phyloP scores from a whole-genome alignment of 2,113 vertebrate genomes.

The Sebastes schlegelii region DNA sequence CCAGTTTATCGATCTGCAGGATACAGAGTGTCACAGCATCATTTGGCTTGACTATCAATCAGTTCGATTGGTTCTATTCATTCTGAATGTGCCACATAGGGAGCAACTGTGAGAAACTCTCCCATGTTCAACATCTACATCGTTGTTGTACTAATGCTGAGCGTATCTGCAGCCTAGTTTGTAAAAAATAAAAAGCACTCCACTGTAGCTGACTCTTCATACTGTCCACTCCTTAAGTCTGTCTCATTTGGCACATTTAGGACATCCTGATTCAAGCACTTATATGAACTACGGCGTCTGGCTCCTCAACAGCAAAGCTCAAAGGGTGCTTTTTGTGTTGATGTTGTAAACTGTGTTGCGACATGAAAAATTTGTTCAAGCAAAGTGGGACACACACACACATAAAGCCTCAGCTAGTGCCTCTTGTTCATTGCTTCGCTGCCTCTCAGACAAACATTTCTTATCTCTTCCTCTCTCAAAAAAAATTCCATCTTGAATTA shows the following conservation, averaged over 20 bases:
- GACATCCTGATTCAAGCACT: slow-evolving; percentile 46
- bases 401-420: slow-evolving; percentile 47
- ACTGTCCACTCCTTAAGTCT: slow-evolving; percentile 31
- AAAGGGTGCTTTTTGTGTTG: slow-evolving; percentile 51
- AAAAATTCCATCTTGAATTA: slow-evolving; percentile 32
- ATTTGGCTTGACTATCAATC: slow-evolving; percentile 34
- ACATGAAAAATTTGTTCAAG: slow-evolving; percentile 70
- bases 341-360: slow-evolving; percentile 58
- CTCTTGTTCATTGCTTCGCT: slow-evolving; percentile 42
- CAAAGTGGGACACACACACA: slow-evolving; percentile 70
- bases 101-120: neutral
- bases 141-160: neutral
- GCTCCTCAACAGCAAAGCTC: slow-evolving; percentile 47
- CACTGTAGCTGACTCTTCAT: slow-evolving; percentile 15
- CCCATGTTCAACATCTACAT: neutral
- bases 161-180: slow-evolving; percentile 15
- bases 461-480: slow-evolving; percentile 16
- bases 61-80: slow-evolving; percentile 25
- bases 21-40: slow-evolving; percentile 30
- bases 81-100: slow-evolving; percentile 23
- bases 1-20: slow-evolving; percentile 46
- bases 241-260: slow-evolving; percentile 63
- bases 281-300: slow-evolving; percentile 21
- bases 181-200: slow-evolving; percentile 19
- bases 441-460: slow-evolving; percentile 23